phyloP scores from a whole-genome alignment of 2,113 vertebrate genomes.

The Rhinolophus ferrumequinum region DNA sequence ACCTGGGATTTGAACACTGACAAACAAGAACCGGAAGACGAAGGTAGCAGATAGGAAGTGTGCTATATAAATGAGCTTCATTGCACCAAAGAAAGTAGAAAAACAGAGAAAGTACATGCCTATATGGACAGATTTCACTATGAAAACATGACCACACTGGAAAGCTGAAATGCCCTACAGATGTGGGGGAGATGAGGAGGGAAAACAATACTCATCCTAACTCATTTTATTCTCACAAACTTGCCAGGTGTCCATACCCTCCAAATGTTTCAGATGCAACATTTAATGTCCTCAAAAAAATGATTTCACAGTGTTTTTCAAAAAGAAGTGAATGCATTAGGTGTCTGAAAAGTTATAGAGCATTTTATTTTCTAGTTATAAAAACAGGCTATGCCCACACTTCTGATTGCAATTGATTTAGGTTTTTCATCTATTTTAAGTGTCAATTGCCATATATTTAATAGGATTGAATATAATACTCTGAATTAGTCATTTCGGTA shows the following conservation, averaged over 20 bases:
- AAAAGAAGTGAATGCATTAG: not conserved
- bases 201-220: not conserved
- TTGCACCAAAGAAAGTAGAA: not conserved
- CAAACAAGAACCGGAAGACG: not conserved
- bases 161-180: not conserved
- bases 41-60: conserved; percentile 13
- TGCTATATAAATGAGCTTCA: not conserved
- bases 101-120: not conserved
- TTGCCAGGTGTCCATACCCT: not conserved
- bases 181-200: not conserved
- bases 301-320: conserved; percentile 31
- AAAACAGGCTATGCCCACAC: conserved; percentile 50
- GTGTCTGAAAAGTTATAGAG: conserved; percentile 48
- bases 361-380: conserved; percentile 34
- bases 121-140: not conserved
- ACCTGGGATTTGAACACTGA: not conserved
- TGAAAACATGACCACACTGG: not conserved
- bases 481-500: conserved; percentile 56
- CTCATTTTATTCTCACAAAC: conserved; percentile 1
- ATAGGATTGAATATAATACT: conserved; percentile 34
- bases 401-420: conserved; percentile 47
- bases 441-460: conserved; percentile 55
- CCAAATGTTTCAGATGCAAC: conserved; percentile 34
- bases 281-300: conserved; percentile 21
- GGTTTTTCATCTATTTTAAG: conserved; percentile 57